These are phyloP conservation scores for Apis cerana DNA, from an alignment of 1,140 invertebrate species.

Conservation along the genomic window DNA sequence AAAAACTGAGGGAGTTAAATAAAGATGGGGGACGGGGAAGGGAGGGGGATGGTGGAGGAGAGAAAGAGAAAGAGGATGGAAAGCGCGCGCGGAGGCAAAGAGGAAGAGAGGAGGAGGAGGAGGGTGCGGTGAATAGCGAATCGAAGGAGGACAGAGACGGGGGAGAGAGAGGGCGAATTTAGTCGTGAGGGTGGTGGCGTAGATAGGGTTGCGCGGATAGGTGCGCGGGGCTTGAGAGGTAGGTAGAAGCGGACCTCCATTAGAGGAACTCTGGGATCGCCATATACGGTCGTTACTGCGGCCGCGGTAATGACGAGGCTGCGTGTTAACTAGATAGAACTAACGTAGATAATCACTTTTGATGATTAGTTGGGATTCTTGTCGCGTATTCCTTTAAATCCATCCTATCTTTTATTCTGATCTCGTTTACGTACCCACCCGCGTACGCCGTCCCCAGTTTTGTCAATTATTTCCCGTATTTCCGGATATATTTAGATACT, in stretches of 20 bases:
- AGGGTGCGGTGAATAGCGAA: slow-evolving; percentile 28
- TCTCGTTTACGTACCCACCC: no score
- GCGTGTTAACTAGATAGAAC: slow-evolving; percentile 56
- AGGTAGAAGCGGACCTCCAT: slow-evolving; percentile 55
- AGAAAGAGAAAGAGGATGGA: slow-evolving; percentile 1
- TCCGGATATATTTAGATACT: no score
- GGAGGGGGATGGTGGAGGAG: background rate
- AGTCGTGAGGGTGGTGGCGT: slow-evolving; percentile 32
- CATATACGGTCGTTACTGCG: slow-evolving; percentile 56
- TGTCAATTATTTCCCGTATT: no score
- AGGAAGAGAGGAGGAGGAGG: slow-evolving; percentile 15
- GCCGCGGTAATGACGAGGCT: slow-evolving; percentile 53
- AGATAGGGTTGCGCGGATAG: slow-evolving; percentile 46
- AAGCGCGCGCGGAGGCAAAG: background rate
- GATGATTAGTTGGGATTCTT: slow-evolving; percentile 18
- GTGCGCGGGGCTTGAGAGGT: slow-evolving; percentile 43
- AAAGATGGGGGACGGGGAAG: background rate
- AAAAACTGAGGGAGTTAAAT: slow-evolving; percentile 25
- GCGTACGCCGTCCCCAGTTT: no score
- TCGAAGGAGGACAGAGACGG: slow-evolving; percentile 25
- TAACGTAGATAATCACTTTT: slow-evolving; percentile 45
- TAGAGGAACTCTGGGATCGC: slow-evolving; percentile 55
- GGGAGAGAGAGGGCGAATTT: slow-evolving; percentile 36
- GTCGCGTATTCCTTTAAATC: background rate
- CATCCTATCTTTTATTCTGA: background rate